These are phyloP conservation scores for Dicranocentrus wangi DNA, from an alignment of 2,888 invertebrate species.

Conservation along the genomic window DNA sequence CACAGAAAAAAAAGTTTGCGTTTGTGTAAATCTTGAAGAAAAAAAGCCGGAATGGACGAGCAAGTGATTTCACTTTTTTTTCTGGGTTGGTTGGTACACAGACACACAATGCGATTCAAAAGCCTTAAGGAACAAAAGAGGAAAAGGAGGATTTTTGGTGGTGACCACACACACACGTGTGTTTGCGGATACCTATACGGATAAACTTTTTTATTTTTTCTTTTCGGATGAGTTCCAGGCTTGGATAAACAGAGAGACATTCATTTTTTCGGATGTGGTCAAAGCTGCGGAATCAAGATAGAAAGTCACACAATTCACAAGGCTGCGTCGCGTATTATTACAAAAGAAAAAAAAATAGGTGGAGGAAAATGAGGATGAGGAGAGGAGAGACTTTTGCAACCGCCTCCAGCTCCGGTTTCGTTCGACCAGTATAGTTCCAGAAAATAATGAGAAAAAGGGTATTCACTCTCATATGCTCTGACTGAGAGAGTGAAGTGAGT, in stretches of 20 bases:
- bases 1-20: conserved; percentile 33
- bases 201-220: no score
- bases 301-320: neutral
- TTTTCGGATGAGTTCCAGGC: no score
- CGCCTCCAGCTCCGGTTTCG: no score
- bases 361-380: no score
- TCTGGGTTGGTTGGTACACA: neutral
- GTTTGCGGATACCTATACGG: conserved; percentile 10
- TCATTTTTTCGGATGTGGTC: conserved; percentile 15
- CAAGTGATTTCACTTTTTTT: conserved; percentile 34
- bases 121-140: conserved; percentile 25
- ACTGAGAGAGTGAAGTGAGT: no score
- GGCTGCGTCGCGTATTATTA: no score
- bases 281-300: conserved; percentile 4
- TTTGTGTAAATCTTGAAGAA: conserved; percentile 38
- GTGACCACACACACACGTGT: conserved; percentile 6
- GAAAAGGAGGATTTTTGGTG: neutral
- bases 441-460: no score
- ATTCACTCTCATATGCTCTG: no score
- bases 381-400: no score
- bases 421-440: no score
- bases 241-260: conserved; percentile 34
- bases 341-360: no score
- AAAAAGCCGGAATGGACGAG: neutral
- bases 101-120: neutral